These are phyloP conservation scores for Pelecanoides urinatrix DNA, from an alignment of 2,113 vertebrate genomes.

Conservation along the genomic window DNA sequence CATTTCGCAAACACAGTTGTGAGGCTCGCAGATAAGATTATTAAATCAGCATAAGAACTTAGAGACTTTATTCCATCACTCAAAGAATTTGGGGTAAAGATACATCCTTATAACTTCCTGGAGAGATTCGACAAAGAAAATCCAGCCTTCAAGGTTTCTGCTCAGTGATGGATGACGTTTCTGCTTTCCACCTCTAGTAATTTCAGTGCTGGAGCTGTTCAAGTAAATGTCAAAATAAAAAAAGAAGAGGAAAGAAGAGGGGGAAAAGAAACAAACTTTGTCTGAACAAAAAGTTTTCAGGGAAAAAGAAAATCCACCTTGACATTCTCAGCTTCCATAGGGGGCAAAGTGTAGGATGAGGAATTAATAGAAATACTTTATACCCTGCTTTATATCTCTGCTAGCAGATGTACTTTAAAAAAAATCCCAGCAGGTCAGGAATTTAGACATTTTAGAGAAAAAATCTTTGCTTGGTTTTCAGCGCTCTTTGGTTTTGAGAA, in stretches of 20 bases:
- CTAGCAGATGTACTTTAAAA: not conserved
- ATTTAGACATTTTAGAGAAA: not conserved
- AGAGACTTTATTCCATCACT: slow-evolving; percentile 1
- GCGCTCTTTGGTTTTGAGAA: not conserved
- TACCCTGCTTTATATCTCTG: not conserved
- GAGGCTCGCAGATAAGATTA: slow-evolving; percentile 12
- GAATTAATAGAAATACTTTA: not conserved
- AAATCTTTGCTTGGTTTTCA: not conserved
- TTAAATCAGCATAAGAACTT: not conserved
- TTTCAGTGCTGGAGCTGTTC: not conserved
- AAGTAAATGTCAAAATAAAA: not conserved
- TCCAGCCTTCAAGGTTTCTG: not conserved
- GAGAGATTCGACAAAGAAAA: slow-evolving; percentile 22
- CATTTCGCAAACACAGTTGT: not conserved
- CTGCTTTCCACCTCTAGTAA: not conserved
- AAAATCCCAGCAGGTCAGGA: not conserved
- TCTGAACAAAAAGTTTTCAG: not conserved
- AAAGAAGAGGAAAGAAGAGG: not conserved
- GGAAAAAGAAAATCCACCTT: not conserved
- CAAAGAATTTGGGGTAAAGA: slow-evolving; percentile 2
- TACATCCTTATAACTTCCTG: not conserved
- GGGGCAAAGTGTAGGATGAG: not conserved
- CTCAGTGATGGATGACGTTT: not conserved
- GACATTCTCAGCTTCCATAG: not conserved
- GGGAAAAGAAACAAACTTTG: no score